These are phyloP conservation scores for Antechinus flavipes DNA, from an alignment of 2,113 vertebrate species.

Conservation along the genomic window DNA sequence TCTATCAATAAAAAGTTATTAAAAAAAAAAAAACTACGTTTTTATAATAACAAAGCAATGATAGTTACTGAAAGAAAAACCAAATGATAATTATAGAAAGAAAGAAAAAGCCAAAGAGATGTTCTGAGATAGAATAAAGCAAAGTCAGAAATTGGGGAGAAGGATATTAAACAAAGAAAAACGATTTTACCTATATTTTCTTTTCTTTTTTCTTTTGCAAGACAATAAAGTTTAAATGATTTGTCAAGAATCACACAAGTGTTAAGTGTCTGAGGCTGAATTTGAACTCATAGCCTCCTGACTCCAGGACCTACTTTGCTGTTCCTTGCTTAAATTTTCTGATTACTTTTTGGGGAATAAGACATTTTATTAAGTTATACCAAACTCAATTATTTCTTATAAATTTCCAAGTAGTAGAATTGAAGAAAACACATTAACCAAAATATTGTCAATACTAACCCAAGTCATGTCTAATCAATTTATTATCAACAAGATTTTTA, in stretches of 20 bases:
- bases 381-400: neutral
- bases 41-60: neutral
- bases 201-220: too few relatives aligned
- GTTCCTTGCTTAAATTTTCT: neutral
- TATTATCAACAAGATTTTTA: neutral
- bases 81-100: too few relatives aligned
- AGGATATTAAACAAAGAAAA: neutral
- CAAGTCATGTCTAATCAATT: neutral
- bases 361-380: neutral
- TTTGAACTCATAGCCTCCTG: too few relatives aligned
- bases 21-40: neutral
- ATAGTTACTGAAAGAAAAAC: neutral
- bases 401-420: neutral
- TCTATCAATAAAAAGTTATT: too few relatives aligned
- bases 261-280: too few relatives aligned
- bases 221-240: too few relatives aligned
- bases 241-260: too few relatives aligned
- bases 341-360: neutral
- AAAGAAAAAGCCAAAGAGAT: neutral
- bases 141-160: neutral
- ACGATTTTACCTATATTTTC: neutral
- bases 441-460: neutral
- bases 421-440: neutral
- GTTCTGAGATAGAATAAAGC: neutral
- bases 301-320: too few relatives aligned